These are phyloP conservation scores for Anolis carolinensis DNA, from an alignment of 2,113 vertebrate species.

Conservation along the genomic window DNA sequence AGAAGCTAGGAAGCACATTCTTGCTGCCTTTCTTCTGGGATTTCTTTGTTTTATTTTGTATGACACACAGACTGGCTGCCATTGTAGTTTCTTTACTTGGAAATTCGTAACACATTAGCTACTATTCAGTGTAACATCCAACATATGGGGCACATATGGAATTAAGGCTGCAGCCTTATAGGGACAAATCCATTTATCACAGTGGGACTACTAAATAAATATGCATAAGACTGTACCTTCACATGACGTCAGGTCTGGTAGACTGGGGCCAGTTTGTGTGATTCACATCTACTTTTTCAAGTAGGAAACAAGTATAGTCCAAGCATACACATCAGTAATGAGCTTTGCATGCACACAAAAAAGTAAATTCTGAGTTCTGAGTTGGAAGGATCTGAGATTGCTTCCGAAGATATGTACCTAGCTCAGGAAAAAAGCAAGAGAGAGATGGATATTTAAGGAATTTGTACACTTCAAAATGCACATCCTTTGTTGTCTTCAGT, in stretches of 20 bases:
- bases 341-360: no score
- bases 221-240: no score
- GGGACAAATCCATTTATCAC: background rate
- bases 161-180: background rate
- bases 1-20: constrained; percentile 38
- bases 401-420: no score
- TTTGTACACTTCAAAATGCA: no score
- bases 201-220: background rate
- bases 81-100: constrained; percentile 40
- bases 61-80: constrained; percentile 54
- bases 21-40: constrained; percentile 41
- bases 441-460: no score
- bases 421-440: no score
- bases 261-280: background rate
- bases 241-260: background rate
- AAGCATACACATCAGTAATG: background rate
- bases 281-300: background rate
- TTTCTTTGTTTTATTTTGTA: constrained; percentile 26
- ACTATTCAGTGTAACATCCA: background rate
- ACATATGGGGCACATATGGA: background rate
- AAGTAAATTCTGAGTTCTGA: no score
- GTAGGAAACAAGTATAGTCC: background rate
- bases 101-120: background rate
- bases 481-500: no score
- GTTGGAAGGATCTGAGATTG: no score